A percentile compares a stretch with the other conserved stretches of the same genome.
These are phyloP conservation scores for Drosophila barbarae DNA, from an alignment of 2,888 invertebrate species.

Conservation along the genomic window DNA sequence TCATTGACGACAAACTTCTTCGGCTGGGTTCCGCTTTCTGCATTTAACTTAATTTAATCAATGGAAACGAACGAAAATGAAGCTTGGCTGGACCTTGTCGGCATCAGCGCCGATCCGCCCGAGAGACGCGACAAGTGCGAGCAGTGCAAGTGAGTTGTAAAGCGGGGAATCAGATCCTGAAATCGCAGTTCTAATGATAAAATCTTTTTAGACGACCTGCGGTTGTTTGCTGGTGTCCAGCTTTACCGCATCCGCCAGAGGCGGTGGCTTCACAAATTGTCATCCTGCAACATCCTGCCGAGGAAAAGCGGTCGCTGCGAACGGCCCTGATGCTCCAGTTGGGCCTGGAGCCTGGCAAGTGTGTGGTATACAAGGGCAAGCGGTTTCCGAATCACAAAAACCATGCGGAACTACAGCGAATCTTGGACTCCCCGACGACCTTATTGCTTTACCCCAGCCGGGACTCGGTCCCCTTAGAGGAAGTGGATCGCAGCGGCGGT, in stretches of 20 bases:
- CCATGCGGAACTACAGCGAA: slow-evolving; percentile 82
- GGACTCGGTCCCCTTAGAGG: slow-evolving; percentile 85
- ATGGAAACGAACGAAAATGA: slow-evolving; percentile 69
- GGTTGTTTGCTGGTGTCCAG: slow-evolving; percentile 94
- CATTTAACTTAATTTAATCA: slow-evolving; percentile 40
- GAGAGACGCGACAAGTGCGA: slow-evolving; percentile 84
- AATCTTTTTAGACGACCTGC: slow-evolving; percentile 85
- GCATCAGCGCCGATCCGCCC: slow-evolving; percentile 89
- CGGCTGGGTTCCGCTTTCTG: slow-evolving; percentile 7
- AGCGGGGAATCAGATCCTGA: neutral
- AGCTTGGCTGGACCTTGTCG: slow-evolving; percentile 86
- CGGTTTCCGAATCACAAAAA: slow-evolving; percentile 86
- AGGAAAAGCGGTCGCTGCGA: slow-evolving; percentile 92
- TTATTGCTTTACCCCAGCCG: slow-evolving; percentile 90
- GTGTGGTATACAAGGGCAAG: slow-evolving; percentile 86
- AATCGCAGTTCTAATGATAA: neutral
- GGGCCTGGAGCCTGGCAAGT: slow-evolving; percentile 87
- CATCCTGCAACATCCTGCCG: slow-evolving; percentile 95
- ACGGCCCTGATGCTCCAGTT: slow-evolving; percentile 94
- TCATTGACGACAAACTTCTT: neutral
- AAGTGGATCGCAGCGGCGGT: slow-evolving; percentile 47
- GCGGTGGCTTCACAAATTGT: slow-evolving; percentile 86
- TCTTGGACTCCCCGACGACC: slow-evolving; percentile 84
- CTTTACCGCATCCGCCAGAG: slow-evolving; percentile 86
- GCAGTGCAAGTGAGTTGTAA: slow-evolving; percentile 84